Evolutionary conservation across 2,113 vertebrate genomes (phyloP).

Genomic region (Rhinogobius similis): DNA sequence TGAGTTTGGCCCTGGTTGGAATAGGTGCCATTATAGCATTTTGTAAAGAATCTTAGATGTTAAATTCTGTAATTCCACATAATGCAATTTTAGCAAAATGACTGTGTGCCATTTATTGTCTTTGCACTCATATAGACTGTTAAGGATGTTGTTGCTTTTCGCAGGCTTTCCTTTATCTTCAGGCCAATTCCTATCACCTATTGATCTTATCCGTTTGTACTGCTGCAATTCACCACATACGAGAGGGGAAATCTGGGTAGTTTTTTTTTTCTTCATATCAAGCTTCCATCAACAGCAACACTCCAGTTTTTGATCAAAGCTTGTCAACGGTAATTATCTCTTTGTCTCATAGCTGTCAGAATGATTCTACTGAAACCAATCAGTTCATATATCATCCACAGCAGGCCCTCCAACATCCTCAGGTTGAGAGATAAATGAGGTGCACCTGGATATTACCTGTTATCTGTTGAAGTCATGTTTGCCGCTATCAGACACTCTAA

Average conservation of each 20-base stretch:
- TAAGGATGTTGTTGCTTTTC: neutral
- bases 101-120: slow-evolving; percentile 34
- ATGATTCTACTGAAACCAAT: slow-evolving; percentile 62
- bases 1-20: slow-evolving; percentile 41
- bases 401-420: slow-evolving; percentile 26
- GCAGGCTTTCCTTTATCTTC: neutral
- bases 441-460: slow-evolving; percentile 55
- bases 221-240: slow-evolving; percentile 49
- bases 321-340: slow-evolving; percentile 74
- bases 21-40: slow-evolving; percentile 57
- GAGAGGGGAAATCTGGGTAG: slow-evolving; percentile 34
- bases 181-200: slow-evolving; percentile 30
- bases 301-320: slow-evolving; percentile 75
- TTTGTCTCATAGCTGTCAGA: slow-evolving; percentile 51
- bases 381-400: slow-evolving; percentile 55
- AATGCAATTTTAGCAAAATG: slow-evolving; percentile 25
- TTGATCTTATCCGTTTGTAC: slow-evolving; percentile 12
- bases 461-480: slow-evolving; percentile 38
- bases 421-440: slow-evolving; percentile 66
- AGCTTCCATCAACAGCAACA: slow-evolving; percentile 64
- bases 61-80: slow-evolving; percentile 35
- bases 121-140: neutral
- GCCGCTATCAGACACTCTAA: slow-evolving; percentile 7
- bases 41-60: slow-evolving; percentile 30
- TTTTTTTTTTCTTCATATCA: slow-evolving; percentile 48